phyloP scores from a whole-genome alignment of 2,888 invertebrate genomes.

The Diplazon laetatorius region DNA sequence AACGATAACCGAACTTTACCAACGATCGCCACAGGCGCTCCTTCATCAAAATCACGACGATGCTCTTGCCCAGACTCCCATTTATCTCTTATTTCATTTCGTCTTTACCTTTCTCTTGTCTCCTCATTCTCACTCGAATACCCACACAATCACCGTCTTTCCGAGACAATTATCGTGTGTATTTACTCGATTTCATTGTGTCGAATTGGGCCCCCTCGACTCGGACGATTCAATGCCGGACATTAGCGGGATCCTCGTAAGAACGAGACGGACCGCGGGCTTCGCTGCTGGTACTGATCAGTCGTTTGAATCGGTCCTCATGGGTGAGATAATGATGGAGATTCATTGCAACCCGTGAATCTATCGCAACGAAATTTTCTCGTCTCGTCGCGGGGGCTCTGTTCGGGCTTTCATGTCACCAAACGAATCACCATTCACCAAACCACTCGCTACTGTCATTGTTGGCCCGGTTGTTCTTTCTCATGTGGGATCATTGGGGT shows the following conservation, averaged over 20 bases:
- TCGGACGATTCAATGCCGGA: conserved; percentile 57
- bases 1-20: conserved; percentile 39
- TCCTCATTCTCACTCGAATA: conserved; percentile 7
- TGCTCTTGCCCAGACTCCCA: conserved; percentile 48
- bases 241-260: not conserved
- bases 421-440: conserved; percentile 50
- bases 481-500: not conserved
- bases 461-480: conserved; percentile 21
- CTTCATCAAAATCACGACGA: conserved; percentile 53
- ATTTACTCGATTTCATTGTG: conserved; percentile 62
- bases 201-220: conserved; percentile 61
- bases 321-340: conserved; percentile 47
- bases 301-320: conserved; percentile 46
- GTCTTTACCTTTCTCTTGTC: conserved; percentile 9
- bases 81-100: conserved; percentile 8
- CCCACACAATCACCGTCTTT: conserved; percentile 40
- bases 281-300: conserved; percentile 43
- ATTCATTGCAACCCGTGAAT: conserved; percentile 55
- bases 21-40: conserved; percentile 37
- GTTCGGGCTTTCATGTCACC: conserved; percentile 41
- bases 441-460: conserved; percentile 51
- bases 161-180: conserved; percentile 61
- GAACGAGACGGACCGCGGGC: not conserved
- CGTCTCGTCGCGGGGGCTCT: conserved; percentile 37
- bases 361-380: conserved; percentile 25